A percentile compares a stretch with the other conserved stretches of the same genome.
Conservation (phyloP, 2,888 invertebrate species). For the Cephonodes hylas region DNA sequence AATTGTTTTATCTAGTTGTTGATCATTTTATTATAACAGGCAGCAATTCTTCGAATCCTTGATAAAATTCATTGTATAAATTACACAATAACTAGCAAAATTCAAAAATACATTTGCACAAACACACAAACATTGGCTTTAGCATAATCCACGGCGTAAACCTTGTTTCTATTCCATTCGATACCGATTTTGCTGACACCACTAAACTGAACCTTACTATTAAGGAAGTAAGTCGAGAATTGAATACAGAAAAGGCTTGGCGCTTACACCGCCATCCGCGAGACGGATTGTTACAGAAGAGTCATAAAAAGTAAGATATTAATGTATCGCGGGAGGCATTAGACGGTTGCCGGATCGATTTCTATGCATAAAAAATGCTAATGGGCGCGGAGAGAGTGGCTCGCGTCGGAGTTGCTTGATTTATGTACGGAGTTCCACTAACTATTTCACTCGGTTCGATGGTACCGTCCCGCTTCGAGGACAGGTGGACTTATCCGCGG, state of each 20-base stretch:
- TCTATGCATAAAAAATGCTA: conserved; percentile 81
- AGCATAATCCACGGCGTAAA: conserved; percentile 32
- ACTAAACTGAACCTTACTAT: conserved; percentile 20
- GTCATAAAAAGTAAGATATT: conserved; percentile 82
- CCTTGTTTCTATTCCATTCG: conserved; percentile 22
- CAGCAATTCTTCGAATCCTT: background rate
- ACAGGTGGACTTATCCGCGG: conserved; percentile 14
- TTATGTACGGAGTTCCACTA: conserved; percentile 49
- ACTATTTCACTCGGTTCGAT: conserved; percentile 13
- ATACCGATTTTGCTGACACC: conserved; percentile 24
- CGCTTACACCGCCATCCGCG: conserved; percentile 42
- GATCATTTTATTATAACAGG: no score
- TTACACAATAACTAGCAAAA: background rate
- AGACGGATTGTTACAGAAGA: conserved; percentile 76
- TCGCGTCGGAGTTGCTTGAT: conserved; percentile 65
- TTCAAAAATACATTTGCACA: background rate
- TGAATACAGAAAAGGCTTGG: conserved; percentile 13
- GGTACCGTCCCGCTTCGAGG: conserved; percentile 10
- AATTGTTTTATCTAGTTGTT: no score
- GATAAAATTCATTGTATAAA: background rate
- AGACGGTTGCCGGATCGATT: conserved; percentile 77
- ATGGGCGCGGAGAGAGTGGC: conserved; percentile 71
- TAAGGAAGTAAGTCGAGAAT: conserved; percentile 12
- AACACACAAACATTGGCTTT: conserved; percentile 7
- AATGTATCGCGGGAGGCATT: conserved; percentile 82